Conservation (phyloP, 2,113 vertebrate species). For the Calyptommatus sinebrachiatus region DNA sequence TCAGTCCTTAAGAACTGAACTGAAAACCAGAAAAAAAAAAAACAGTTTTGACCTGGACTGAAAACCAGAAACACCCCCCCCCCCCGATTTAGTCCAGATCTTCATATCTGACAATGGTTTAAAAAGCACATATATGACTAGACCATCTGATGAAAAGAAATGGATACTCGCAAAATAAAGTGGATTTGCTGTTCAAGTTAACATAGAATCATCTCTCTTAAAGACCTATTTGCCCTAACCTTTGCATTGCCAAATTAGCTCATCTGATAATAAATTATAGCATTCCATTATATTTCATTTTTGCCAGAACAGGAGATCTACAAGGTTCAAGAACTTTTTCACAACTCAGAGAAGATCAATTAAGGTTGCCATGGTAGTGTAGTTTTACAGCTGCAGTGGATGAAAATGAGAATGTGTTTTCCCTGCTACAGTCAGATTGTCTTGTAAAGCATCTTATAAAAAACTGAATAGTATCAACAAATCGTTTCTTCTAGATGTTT, state of each 20-base stretch:
- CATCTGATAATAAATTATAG: background rate
- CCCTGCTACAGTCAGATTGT: background rate
- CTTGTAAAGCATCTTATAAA: conserved; percentile 13
- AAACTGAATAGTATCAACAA: background rate
- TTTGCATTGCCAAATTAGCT: background rate
- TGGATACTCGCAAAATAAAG: background rate
- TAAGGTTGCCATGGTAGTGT: conserved; percentile 6
- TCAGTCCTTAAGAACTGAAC: too few relatives aligned
- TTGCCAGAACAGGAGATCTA: background rate
- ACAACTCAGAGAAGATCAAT: background rate
- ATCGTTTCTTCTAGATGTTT: background rate
- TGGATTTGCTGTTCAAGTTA: background rate
- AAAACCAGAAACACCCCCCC: too few relatives aligned
- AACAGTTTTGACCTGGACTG: too few relatives aligned
- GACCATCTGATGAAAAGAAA: background rate
- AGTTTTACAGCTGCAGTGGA: background rate
- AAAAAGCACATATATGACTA: too few relatives aligned
- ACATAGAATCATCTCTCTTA: background rate
- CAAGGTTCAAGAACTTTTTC: background rate
- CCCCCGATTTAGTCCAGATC: too few relatives aligned
- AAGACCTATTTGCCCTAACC: background rate
- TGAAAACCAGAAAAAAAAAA: too few relatives aligned
- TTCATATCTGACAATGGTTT: too few relatives aligned
- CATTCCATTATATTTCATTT: background rate
- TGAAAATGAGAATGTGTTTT: background rate